phyloP scores from a whole-genome alignment of 2,888 invertebrate genomes.

The Drosophila picticornis region DNA sequence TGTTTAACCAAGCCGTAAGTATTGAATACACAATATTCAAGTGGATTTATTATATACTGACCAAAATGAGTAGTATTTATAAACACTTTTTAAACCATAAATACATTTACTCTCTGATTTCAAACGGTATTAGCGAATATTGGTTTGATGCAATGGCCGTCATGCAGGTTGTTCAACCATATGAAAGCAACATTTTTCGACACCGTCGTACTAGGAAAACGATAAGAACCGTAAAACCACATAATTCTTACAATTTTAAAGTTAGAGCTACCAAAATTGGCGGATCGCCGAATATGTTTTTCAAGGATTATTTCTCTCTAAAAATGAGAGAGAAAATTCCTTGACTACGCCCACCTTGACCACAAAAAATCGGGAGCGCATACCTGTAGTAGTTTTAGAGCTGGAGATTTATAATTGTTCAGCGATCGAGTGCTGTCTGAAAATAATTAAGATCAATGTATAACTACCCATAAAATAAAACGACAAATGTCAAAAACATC shows the following conservation, averaged over 20 bases:
- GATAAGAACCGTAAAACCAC: neutral
- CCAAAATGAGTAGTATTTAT: too few relatives aligned
- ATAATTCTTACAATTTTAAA: neutral
- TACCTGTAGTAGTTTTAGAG: neutral
- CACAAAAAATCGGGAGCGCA: neutral
- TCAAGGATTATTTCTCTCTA: neutral
- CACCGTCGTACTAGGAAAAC: neutral
- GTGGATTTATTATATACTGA: neutral
- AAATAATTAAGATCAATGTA: neutral
- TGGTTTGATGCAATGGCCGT: neutral
- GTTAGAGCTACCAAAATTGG: neutral
- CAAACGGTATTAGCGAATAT: neutral
- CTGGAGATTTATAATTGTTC: neutral
- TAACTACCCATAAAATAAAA: neutral
- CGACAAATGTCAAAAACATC: neutral
- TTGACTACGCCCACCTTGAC: neutral
- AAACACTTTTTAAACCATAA: neutral
- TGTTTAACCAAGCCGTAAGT: neutral
- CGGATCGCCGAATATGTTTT: neutral
- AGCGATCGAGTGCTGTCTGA: neutral
- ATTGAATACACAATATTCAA: neutral
- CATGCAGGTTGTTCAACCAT: neutral
- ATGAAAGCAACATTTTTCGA: neutral
- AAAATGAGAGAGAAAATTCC: neutral
- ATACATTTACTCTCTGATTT: neutral